phyloP scores from a whole-genome alignment of 2,888 invertebrate species.

The Acronicta leporina region DNA sequence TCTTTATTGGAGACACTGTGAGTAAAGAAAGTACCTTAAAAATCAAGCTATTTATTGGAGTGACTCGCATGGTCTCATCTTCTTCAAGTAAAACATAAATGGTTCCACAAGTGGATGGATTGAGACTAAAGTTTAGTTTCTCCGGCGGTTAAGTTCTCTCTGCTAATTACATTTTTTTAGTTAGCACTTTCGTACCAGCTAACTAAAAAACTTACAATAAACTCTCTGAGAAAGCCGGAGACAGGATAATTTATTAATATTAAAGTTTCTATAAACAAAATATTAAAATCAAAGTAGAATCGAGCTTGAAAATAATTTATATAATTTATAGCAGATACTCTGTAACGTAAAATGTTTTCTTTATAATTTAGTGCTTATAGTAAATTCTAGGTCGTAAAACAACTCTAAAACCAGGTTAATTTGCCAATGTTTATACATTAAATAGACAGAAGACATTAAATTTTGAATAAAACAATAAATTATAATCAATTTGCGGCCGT shows the following conservation, averaged over 20 bases:
- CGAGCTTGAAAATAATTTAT: constrained; percentile 30
- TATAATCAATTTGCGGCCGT: constrained; percentile 51
- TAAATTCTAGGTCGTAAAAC: constrained; percentile 37
- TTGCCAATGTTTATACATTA: constrained; percentile 44
- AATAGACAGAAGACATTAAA: constrained; percentile 51
- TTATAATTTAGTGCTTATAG: constrained; percentile 43
- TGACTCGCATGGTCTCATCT: too few relatives aligned
- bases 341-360: constrained; percentile 1
- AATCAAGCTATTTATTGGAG: too few relatives aligned
- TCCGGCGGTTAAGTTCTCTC: background rate
- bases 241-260: constrained; percentile 27
- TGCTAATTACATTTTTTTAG: background rate
- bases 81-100: background rate
- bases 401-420: constrained; percentile 31
- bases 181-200: background rate
- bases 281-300: constrained; percentile 44
- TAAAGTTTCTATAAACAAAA: constrained; percentile 25
- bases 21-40: too few relatives aligned
- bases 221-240: constrained; percentile 19
- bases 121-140: background rate
- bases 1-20: too few relatives aligned
- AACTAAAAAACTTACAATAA: constrained; percentile 23
- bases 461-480: constrained; percentile 56
- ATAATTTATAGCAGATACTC: constrained; percentile 31
- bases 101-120: background rate